Evolutionary conservation across 2,113 vertebrate genomes (phyloP).

Genomic region (Ivindomyrus marchei): DNA sequence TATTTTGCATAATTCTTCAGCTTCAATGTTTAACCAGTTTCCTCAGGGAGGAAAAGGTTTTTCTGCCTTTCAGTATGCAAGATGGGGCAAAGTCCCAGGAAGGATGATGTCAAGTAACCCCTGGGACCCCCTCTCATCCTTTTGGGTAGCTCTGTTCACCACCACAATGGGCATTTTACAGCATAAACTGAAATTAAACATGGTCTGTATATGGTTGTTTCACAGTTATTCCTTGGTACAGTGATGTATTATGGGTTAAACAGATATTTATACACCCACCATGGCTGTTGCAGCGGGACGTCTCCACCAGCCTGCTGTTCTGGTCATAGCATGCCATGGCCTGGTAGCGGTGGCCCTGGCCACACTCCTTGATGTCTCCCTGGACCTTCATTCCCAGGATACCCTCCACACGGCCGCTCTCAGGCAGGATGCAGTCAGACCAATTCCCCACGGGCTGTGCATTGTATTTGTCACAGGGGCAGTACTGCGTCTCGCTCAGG

Average conservation of each 20-base stretch:
- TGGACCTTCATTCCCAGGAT: constrained; percentile 79
- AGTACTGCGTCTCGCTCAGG: constrained; percentile 87
- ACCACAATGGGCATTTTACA: not conserved
- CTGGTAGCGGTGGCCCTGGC: constrained; percentile 93
- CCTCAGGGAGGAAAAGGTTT: not conserved
- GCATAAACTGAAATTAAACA: not conserved
- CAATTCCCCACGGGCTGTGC: constrained; percentile 93
- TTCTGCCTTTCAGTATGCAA: not conserved
- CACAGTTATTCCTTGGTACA: not conserved
- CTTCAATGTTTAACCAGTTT: not conserved
- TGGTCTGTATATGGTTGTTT: not conserved
- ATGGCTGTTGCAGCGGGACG: constrained; percentile 90
- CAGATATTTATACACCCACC: constrained; percentile 51
- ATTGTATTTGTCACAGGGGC: constrained; percentile 90
- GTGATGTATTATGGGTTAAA: not conserved
- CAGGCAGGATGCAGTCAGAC: constrained; percentile 91
- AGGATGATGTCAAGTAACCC: not conserved
- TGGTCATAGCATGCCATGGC: constrained; percentile 95
- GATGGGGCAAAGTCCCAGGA: not conserved
- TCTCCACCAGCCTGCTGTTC: constrained; percentile 85
- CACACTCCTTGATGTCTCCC: constrained; percentile 88
- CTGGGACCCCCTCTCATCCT: not conserved
- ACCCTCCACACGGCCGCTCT: constrained; percentile 71
- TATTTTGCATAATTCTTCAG: not conserved
- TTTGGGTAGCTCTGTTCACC: not conserved